These are phyloP conservation scores for Silurus lanzhouensis DNA, from an alignment of 2,797 vertebrate species.

Conservation along the genomic window DNA sequence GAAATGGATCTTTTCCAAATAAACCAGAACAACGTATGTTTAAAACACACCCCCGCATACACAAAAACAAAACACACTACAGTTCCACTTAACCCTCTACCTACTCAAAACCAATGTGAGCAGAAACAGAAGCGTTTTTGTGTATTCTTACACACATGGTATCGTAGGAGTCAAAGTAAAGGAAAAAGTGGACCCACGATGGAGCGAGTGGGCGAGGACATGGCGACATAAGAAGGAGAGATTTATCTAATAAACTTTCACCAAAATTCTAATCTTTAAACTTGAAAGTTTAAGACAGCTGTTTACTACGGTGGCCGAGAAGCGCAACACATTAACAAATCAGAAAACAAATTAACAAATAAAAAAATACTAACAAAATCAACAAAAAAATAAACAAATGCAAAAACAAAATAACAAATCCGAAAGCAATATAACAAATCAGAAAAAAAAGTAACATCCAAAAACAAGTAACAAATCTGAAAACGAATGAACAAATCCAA, in stretches of 20 bases:
- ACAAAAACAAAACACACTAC: not conserved
- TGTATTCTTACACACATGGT: not conserved
- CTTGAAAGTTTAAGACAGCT: too few species aligned
- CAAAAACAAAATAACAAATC: too few species aligned
- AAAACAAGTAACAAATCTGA: too few species aligned
- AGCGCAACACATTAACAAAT: too few species aligned
- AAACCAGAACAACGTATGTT: not conserved
- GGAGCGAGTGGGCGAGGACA: not conserved
- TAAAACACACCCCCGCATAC: not conserved
- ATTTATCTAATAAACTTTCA: not conserved
- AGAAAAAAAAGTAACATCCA: too few species aligned
- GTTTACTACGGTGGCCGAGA: too few species aligned
- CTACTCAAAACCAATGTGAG: not conserved
- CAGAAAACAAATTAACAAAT: not conserved
- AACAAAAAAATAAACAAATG: not conserved
- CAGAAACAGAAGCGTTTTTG: not conserved
- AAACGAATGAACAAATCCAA: too few species aligned
- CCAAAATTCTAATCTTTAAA: not conserved
- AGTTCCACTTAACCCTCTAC: constrained; percentile 6
- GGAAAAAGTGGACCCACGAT: not conserved
- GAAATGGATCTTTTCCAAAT: too few species aligned
- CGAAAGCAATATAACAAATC: too few species aligned
- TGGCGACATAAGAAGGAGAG: not conserved
- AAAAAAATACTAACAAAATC: not conserved
- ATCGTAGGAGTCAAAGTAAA: not conserved